Evolutionary conservation across 2,888 invertebrate species (phyloP).

Genomic region (Podotricha telesiphe): DNA sequence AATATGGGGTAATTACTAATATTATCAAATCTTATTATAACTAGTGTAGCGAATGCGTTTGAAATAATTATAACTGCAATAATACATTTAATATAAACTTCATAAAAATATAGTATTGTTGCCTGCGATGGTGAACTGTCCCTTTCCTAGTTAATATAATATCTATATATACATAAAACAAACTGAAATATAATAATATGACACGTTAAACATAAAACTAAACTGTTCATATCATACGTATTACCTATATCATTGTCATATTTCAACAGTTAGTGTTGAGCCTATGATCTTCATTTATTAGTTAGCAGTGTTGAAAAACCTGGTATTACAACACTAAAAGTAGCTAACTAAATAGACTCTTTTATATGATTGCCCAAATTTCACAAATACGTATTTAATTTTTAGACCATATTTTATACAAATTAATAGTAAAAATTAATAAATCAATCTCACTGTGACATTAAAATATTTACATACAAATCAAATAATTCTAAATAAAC

Average conservation of each 20-base stretch:
- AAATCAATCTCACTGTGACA: slow-evolving; percentile 29
- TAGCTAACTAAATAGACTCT: not conserved
- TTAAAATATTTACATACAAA: slow-evolving; percentile 29
- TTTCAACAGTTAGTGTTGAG: not conserved
- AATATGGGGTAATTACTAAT: slow-evolving; percentile 1
- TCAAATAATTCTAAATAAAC: slow-evolving; percentile 42
- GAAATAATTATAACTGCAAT: not conserved
- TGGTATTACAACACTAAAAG: slow-evolving; percentile 1
- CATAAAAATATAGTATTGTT: slow-evolving; percentile 10
- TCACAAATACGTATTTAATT: slow-evolving; percentile 1
- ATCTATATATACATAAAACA: slow-evolving; percentile 28
- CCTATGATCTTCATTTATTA: not conserved
- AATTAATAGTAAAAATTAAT: slow-evolving; percentile 15
- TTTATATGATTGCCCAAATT: slow-evolving; percentile 2
- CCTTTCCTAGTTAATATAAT: slow-evolving; percentile 17
- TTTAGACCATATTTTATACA: not conserved
- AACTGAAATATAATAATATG: slow-evolving; percentile 34
- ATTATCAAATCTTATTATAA: slow-evolving; percentile 6
- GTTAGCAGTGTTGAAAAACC: not conserved
- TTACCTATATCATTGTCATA: slow-evolving; percentile 11
- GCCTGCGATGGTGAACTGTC: not conserved
- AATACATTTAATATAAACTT: slow-evolving; percentile 5
- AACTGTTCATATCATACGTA: slow-evolving; percentile 16
- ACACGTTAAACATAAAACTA: slow-evolving; percentile 37
- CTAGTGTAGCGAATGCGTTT: not conserved